These are phyloP conservation scores for Trachymyrmex septentrionalis DNA, from an alignment of 1,140 invertebrate species.

Conservation along the genomic window DNA sequence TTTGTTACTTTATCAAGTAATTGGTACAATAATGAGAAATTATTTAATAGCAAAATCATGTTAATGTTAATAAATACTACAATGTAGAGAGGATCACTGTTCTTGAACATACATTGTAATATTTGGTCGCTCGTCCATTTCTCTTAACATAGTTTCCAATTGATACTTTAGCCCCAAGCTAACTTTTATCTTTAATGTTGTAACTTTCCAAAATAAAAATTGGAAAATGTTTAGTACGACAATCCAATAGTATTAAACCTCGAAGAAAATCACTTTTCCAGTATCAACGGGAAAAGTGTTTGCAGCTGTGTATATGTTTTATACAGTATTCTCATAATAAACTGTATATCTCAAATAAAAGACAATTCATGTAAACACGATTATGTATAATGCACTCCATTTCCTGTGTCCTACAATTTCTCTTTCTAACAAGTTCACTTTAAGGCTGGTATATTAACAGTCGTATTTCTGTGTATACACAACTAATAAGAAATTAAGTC, in stretches of 20 bases:
- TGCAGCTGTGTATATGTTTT: constrained; percentile 63
- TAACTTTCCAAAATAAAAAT: constrained; percentile 36
- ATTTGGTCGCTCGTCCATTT: neutral
- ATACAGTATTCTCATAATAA: constrained; percentile 69
- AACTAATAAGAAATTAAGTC: no score
- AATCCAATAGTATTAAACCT: constrained; percentile 48
- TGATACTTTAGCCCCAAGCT: constrained; percentile 29
- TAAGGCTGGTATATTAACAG: no score
- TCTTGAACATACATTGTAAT: neutral
- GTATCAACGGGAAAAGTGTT: no score
- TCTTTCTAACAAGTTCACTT: no score
- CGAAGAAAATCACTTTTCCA: constrained; percentile 11
- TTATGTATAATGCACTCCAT: no score
- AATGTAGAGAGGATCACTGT: constrained; percentile 25
- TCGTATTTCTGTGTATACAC: no score
- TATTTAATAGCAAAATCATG: neutral
- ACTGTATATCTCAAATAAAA: constrained; percentile 74
- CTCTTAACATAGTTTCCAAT: constrained; percentile 21
- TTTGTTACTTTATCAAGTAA: no score
- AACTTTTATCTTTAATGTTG: constrained; percentile 48
- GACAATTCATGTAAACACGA: constrained; percentile 23
- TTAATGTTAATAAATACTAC: constrained; percentile 31
- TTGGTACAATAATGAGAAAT: neutral
- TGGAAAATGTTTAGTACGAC: constrained; percentile 27
- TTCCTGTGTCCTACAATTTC: no score